These are phyloP conservation scores for Bucorvus abyssinicus DNA, from an alignment of 2,797 vertebrate genomes.

Conservation along the genomic window DNA sequence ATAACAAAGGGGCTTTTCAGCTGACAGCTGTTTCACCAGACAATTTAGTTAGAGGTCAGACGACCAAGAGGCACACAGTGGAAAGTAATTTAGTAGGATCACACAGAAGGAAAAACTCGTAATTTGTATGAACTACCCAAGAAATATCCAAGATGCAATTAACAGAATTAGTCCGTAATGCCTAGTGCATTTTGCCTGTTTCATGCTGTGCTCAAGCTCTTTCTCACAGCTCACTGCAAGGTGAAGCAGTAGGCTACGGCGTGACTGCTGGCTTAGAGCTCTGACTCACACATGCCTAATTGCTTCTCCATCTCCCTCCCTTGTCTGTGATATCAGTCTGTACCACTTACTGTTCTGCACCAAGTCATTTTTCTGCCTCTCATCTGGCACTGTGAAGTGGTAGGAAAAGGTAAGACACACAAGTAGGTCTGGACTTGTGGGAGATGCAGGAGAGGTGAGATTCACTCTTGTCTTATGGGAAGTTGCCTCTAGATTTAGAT, in stretches of 20 bases:
- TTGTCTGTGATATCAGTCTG: fast-evolving
- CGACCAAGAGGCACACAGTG: background rate
- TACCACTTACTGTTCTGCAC: background rate
- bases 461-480: background rate
- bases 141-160: background rate
- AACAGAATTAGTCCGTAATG: background rate
- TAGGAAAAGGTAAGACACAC: background rate
- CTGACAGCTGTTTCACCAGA: background rate
- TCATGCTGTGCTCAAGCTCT: background rate
- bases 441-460: background rate
- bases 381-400: background rate
- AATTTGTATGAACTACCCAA: background rate
- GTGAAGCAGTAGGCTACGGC: background rate
- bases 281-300: background rate
- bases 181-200: background rate
- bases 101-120: background rate
- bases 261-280: background rate
- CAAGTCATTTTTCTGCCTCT: background rate
- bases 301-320: background rate
- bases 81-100: background rate
- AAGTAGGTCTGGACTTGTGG: background rate
- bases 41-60: background rate
- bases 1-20: conserved; percentile 1
- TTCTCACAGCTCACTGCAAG: background rate
- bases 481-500: background rate